phyloP scores from a whole-genome alignment of 2,113 vertebrate species.

The Pygoscelis adeliae region DNA sequence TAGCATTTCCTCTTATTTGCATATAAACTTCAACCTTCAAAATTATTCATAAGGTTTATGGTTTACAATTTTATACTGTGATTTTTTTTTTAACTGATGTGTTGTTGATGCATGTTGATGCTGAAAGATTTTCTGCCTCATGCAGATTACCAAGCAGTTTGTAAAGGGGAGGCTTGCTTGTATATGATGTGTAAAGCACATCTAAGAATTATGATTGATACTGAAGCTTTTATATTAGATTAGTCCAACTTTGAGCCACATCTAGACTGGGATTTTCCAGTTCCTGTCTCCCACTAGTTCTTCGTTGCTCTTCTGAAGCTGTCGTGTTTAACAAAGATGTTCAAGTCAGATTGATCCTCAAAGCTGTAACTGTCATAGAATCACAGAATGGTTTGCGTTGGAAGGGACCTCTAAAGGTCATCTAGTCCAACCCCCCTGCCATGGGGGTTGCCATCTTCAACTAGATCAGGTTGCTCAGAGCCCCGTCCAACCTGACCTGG shows the following conservation, averaged over 20 bases:
- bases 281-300: background rate
- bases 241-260: background rate
- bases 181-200: background rate
- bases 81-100: slow-evolving; percentile 9
- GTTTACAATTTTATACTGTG: background rate
- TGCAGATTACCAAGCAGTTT: background rate
- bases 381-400: background rate
- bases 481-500: no score
- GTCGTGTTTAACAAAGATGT: background rate
- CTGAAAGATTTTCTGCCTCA: background rate
- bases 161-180: background rate
- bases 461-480: background rate
- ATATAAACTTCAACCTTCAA: slow-evolving; percentile 10
- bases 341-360: background rate
- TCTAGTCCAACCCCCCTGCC: background rate
- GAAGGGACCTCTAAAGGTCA: background rate
- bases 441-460: background rate
- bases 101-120: background rate
- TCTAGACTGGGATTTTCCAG: background rate
- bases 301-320: background rate
- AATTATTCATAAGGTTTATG: slow-evolving; percentile 28
- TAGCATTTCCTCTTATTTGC: slow-evolving; percentile 45
- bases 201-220: background rate
- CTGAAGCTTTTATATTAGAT: background rate
- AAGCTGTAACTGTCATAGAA: background rate